These are phyloP conservation scores for Platysternon megacephalum DNA, from an alignment of 2,113 vertebrate species.

Conservation along the genomic window DNA sequence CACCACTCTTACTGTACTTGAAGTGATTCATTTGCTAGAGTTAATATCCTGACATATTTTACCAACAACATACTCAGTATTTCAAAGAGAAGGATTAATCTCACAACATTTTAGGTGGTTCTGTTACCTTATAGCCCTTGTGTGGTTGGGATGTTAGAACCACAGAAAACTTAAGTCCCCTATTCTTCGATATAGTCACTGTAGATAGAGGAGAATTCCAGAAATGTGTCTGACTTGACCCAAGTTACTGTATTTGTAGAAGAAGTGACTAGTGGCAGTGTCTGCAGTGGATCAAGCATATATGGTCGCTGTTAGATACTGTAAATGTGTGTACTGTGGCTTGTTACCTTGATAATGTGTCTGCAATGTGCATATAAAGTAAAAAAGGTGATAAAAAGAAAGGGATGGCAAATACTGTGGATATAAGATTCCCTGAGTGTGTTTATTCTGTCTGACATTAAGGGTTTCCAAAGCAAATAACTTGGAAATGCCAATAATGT, in stretches of 20 bases:
- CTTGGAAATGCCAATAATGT: not conserved
- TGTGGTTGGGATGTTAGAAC: not conserved
- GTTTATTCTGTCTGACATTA: not conserved
- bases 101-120: not conserved
- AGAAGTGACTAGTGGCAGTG: not conserved
- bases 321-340: not conserved
- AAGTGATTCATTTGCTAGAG: not conserved
- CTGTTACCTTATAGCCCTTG: not conserved
- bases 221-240: not conserved
- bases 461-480: constrained; percentile 10
- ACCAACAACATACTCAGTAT: not conserved
- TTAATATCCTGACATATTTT: not conserved
- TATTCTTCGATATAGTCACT: not conserved
- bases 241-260: not conserved
- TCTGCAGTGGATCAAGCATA: not conserved
- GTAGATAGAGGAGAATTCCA: not conserved
- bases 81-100: not conserved
- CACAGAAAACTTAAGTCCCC: not conserved
- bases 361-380: not conserved
- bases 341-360: not conserved
- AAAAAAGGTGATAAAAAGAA: not conserved
- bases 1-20: not conserved
- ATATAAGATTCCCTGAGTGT: not conserved
- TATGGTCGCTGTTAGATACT: not conserved
- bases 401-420: not conserved